Base-by-base conservation (phyloP, 2,113 vertebrate genomes). In the Ia io region DNA sequence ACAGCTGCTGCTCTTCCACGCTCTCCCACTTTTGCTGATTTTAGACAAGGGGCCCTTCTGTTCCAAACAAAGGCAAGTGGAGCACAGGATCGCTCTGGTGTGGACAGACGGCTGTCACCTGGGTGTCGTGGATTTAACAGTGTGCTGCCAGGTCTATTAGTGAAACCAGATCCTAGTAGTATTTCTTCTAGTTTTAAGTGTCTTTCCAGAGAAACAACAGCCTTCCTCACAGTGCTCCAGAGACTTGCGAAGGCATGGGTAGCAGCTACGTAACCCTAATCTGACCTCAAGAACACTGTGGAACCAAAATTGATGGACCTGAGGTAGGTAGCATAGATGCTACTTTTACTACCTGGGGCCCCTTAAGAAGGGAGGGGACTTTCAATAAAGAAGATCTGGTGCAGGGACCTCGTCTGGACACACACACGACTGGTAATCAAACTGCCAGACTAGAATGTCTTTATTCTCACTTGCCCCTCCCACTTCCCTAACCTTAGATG, bases 1-100 rank as follows among this genome's bases (percentile, higher is more conserved):
- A 30, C 7, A 23, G 59, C 25, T 53, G 80, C 74, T 67, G 89
- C 35, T 76, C 80, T 91, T 74, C 42, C 25, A 37, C 2, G 2
- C 4, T 77, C 65, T 88, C 32, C 40, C 35, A 30, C 69, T 71
- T 83, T 14, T 12, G 61, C 85, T 94, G 40, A 87, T 96, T 98
- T 96, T 93, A 96, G 88, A 71, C 14, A 1, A 22, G 51, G 61
- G 86, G 74, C 47, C 71, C 13, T 65, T 67, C 53, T 42, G 82
- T 91, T 95, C 77, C 91, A 53, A 88, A 78, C 1, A 18, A 53
- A 78, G 78, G n/a, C 22, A 20, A 28, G 44, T 80, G 28, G 44
- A 73, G n/a, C 4, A 4, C 18, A 14, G 73, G 40, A 40, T 30
- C n/a, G 77, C 40, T 44, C 5, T 35, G 35, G 56, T n/a, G 74